Base-by-base conservation (phyloP, 2,113 vertebrate species). In the Saccopteryx bilineata region DNA sequence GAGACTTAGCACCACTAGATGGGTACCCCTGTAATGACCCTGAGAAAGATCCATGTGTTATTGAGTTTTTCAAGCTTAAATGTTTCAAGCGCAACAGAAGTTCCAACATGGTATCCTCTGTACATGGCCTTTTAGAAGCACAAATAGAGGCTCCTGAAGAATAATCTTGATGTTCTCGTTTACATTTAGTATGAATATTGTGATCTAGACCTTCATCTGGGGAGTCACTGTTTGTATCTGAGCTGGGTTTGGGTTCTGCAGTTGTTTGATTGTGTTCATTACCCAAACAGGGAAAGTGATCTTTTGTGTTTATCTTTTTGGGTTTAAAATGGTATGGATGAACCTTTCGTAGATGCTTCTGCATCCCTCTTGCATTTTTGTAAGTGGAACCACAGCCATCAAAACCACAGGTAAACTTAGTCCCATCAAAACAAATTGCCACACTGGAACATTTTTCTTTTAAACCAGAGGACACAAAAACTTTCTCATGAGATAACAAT, bases 391-490 rank as follows among this genome's bases (percentile, higher is more conserved):
- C 99, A 96, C 99, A 99, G 96, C 98, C 99, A 97, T 99, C 99
- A 96, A 99, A 99, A 61, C 99, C 99, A 97, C 99, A 99, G 28
- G 99, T 98, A 95, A 99, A 99, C 11, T 97, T 99, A 95, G 99
- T 99, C 14, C 99, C 99, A 96, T 99, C 99, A 93, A 99, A 99
- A 97, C 99, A 99, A 93, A 99, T 98, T 46, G 99, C 98, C 88
- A 99, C 98, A 90, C 84, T 98, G 15, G 98, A 96, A 94, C 98
- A 98, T 31, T 98, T 98, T 17, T 98, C 97, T 88, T 98, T 98
- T 94, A 97, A 95, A 88, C 54, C 89, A 78, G 97, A 97, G 81
- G 98, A 66, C 39, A 97, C 97, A 94, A 98, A 98, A 61, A 98
- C 97, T 97, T 98, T 98, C 96, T 98, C 98, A 86, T 98, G 98